Base-by-base conservation (phyloP, 2,888 invertebrate genomes). In the Ochlodes sylvanus region DNA sequence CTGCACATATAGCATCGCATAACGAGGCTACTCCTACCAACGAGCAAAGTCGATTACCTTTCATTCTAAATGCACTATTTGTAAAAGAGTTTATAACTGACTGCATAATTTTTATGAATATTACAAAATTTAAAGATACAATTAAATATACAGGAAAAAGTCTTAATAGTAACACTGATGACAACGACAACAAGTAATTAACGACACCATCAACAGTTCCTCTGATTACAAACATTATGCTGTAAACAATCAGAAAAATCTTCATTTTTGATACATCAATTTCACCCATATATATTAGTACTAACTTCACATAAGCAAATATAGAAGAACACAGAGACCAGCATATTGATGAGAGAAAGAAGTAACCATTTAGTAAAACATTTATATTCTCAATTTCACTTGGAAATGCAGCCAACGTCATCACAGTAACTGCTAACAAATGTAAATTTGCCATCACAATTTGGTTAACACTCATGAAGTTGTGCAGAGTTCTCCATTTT, bases 401-500 rank as follows among this genome's bases (percentile, higher is more conserved):
- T 9, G 32, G n/a, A n/a, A 41, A 19, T 2, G 15, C 7, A 7
- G 1, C 5, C 9, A 32, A 12, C 14, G 2, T 0, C n/a, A 27
- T 42, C 6, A 57, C 4, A 1, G 57, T 58, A 4, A 32, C 44
- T 32, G 56, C n/a, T 41, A 70, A 61, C 17, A 76, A 64, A 10
- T 76, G 70, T 19, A 74, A 21, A 7, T 72, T 76, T 0, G 75
- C 76, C 27, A 69, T 34, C 10, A 71, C 41, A 7, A 76, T 69
- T 69, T 76, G 76, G 32, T 76, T 69, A 4, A 72, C 64, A 52
- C 72, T 72, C 44, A 76, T 72, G 34, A 71, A 76, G 38, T 76
- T 76, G 52, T 75, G 75, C 0, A 76, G 58, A 0, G 71, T 68
- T 7, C 75, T 71, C 76, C 76, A 76, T 66, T 70, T 72, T 38